A percentile compares a stretch with the other conserved stretches of the same genome.
Evolutionary conservation across 1,140 invertebrate genomes (phyloP).

Genomic region (Pseudomyrmex concolor): DNA sequence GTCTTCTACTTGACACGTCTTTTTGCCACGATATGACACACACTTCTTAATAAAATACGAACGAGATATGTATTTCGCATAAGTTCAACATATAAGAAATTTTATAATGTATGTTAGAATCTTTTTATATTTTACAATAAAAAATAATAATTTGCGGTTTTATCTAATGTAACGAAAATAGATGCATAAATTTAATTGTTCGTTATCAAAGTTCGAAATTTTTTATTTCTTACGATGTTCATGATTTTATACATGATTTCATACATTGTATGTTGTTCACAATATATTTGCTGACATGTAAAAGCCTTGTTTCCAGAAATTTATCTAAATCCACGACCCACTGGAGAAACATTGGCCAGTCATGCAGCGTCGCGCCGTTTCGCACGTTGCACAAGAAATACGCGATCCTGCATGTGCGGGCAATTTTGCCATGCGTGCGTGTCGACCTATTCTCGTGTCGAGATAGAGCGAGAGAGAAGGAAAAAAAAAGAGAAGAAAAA

Average conservation of each 20-base stretch:
- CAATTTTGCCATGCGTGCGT: constrained; percentile 67
- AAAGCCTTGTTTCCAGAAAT: not conserved
- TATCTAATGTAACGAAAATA: too few species aligned
- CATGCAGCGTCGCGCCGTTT: constrained; percentile 36
- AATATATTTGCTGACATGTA: not conserved
- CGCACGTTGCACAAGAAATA: constrained; percentile 65
- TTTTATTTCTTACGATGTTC: too few species aligned
- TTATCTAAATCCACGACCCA: constrained; percentile 10
- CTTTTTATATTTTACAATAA: too few species aligned
- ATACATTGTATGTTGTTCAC: not conserved
- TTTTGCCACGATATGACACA: not conserved
- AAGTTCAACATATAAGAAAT: not conserved
- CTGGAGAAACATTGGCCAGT: constrained; percentile 35
- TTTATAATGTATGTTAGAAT: too few species aligned
- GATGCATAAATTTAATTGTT: too few species aligned
- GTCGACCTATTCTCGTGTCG: constrained; percentile 49
- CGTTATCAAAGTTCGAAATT: too few species aligned
- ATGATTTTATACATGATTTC: too few species aligned
- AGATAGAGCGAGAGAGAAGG: constrained; percentile 15
- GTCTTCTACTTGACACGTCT: not conserved
- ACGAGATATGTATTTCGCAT: not conserved
- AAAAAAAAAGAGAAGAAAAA: constrained; percentile 44
- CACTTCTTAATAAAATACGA: not conserved
- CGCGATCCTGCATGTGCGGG: constrained; percentile 61
- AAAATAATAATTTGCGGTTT: too few species aligned